Conservation (phyloP, 1,140 invertebrate genomes). For the Saxidomus purpurata region DNA sequence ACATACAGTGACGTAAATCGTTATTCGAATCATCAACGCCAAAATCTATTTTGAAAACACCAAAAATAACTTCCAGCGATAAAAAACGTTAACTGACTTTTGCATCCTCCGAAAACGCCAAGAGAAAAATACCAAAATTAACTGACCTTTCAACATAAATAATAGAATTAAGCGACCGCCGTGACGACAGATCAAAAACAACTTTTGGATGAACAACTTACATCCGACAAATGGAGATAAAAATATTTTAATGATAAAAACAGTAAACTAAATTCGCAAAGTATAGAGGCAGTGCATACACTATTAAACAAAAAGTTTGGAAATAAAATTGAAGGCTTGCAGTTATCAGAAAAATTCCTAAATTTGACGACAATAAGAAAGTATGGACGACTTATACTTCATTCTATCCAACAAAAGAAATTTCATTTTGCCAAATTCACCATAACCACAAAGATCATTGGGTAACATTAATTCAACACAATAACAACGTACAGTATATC, state of each 20-base stretch:
- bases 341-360: slow-evolving; percentile 17
- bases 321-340: not conserved
- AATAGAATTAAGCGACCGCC: not conserved
- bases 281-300: not conserved
- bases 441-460: no score
- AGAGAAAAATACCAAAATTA: not conserved
- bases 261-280: not conserved
- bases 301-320: not conserved
- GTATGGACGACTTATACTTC: not conserved
- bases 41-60: no score
- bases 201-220: not conserved
- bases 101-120: not conserved
- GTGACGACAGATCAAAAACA: not conserved
- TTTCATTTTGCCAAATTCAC: not conserved
- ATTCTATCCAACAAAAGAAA: not conserved
- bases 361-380: not conserved
- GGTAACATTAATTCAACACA: not conserved
- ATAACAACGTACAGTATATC: not conserved
- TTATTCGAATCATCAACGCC: no score
- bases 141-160: not conserved
- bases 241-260: not conserved
- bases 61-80: no score
- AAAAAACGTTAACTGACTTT: not conserved
- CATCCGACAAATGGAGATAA: not conserved
- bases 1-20: not conserved